These are phyloP conservation scores for Drosophila willistoni DNA, from an alignment of 1,140 invertebrate genomes.

Conservation along the genomic window DNA sequence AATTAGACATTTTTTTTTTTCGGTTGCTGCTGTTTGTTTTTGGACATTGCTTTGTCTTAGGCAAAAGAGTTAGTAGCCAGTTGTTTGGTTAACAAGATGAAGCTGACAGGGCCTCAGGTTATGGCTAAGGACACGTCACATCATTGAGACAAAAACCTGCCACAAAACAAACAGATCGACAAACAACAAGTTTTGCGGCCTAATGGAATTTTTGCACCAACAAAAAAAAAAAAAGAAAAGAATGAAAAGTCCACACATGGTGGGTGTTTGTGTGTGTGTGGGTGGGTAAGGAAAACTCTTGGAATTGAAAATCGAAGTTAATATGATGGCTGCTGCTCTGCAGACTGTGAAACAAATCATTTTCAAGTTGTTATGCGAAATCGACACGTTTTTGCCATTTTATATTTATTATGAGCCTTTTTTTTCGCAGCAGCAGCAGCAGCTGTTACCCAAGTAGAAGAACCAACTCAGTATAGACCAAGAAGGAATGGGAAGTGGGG, in stretches of 20 bases:
- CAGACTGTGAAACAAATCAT: constrained; percentile 82
- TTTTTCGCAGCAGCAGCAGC: constrained; percentile 30
- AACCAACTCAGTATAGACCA: neutral
- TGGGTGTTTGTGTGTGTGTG: constrained; percentile 37
- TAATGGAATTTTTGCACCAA: constrained; percentile 70
- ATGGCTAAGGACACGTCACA: constrained; percentile 67
- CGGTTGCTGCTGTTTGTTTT: constrained; percentile 5
- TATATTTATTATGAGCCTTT: constrained; percentile 79
- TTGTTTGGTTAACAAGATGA: constrained; percentile 80
- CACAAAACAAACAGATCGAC: constrained; percentile 45
- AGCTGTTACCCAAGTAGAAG: constrained; percentile 62
- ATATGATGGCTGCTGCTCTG: constrained; percentile 65
- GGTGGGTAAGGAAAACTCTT: constrained; percentile 39
- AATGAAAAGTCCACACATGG: constrained; percentile 43
- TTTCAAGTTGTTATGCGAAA: constrained; percentile 79
- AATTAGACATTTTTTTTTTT: constrained; percentile 57
- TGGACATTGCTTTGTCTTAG: constrained; percentile 65
- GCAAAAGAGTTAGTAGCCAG: constrained; percentile 47
- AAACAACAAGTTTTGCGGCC: constrained; percentile 67
- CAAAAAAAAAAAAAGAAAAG: constrained; percentile 65
- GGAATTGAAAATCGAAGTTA: constrained; percentile 80
- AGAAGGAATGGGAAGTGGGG: constrained; percentile 8
- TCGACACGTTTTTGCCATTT: constrained; percentile 82
- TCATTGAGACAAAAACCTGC: constrained; percentile 67
- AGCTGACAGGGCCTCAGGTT: constrained; percentile 60